These are phyloP conservation scores for Leucopsar rothschildi DNA, from an alignment of 2,113 vertebrate species.

Conservation along the genomic window DNA sequence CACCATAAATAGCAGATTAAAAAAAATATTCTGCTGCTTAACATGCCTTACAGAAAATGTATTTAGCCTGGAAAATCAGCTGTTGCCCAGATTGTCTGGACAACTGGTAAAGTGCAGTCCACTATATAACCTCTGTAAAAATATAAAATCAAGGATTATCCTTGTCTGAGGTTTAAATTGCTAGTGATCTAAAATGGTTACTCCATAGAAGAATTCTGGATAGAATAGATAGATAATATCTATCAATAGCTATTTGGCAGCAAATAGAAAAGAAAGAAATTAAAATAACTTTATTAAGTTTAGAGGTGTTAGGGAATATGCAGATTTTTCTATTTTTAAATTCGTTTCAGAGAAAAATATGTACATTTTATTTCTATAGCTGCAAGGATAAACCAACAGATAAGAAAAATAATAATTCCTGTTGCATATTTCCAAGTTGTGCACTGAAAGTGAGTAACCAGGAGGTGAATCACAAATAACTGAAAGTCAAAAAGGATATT, in stretches of 20 bases:
- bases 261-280: neutral
- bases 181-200: neutral
- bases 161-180: slow-evolving; percentile 5
- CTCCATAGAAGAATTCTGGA: neutral
- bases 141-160: neutral
- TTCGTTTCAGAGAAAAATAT: neutral
- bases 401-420: neutral
- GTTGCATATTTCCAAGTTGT: neutral
- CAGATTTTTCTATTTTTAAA: neutral
- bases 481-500: neutral
- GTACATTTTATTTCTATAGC: neutral
- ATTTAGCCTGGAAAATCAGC: slow-evolving; percentile 25
- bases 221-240: neutral
- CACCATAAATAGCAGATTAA: neutral
- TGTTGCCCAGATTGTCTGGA: neutral
- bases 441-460: neutral
- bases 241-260: neutral
- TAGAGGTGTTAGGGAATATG: neutral
- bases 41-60: neutral
- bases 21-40: neutral
- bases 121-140: neutral
- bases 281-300: neutral
- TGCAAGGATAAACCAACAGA: neutral
- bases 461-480: neutral
- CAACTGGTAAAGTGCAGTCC: neutral